Conservation (phyloP, 2,113 vertebrate species). For the Plestiodon gilberti region DNA sequence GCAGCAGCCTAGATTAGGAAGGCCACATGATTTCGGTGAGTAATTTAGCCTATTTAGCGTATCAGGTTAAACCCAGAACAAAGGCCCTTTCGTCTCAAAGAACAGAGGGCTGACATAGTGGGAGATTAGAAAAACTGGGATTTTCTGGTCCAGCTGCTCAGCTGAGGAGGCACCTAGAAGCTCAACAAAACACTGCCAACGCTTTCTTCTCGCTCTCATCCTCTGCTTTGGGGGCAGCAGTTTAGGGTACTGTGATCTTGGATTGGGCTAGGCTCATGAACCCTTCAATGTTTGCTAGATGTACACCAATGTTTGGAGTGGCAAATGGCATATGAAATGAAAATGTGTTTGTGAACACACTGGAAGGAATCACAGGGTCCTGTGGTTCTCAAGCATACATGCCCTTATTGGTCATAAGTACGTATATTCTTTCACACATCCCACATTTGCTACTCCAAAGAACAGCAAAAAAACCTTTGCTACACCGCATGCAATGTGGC, state of each 20-base stretch:
- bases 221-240: not conserved
- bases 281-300: not conserved
- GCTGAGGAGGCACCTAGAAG: not conserved
- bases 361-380: no score
- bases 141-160: not conserved
- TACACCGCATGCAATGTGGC: no score
- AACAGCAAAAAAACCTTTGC: no score
- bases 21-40: not conserved
- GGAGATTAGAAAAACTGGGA: not conserved
- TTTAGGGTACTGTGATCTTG: not conserved
- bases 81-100: not conserved
- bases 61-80: not conserved
- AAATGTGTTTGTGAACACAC: no score
- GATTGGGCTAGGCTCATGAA: not conserved
- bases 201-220: not conserved
- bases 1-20: not conserved
- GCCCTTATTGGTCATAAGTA: no score
- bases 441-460: no score
- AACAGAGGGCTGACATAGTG: not conserved
- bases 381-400: no score
- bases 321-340: not conserved
- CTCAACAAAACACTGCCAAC: not conserved
- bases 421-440: no score
- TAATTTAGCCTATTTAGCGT: not conserved
- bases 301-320: not conserved